Evolutionary conservation across 2,113 vertebrate genomes (phyloP).

Genomic region (Poeciliopsis turrubarensis): DNA sequence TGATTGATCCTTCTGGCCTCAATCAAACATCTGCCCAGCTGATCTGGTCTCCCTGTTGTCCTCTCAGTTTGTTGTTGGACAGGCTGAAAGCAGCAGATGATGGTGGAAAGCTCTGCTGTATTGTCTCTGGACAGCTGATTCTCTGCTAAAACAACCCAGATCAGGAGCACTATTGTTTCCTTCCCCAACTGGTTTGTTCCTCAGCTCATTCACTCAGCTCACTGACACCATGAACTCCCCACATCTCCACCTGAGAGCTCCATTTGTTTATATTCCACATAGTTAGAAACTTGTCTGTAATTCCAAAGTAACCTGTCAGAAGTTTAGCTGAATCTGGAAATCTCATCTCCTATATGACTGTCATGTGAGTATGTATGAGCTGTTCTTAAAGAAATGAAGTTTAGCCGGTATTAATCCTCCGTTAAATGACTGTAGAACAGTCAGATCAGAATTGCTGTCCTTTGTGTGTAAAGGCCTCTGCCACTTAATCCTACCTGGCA

Average conservation of each 20-base stretch:
- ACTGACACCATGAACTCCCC: not conserved
- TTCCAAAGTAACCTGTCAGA: not conserved
- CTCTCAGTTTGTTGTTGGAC: constrained; percentile 37
- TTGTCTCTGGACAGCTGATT: constrained; percentile 55
- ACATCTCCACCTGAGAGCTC: not conserved
- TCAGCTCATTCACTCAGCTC: constrained; percentile 19
- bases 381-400: not conserved
- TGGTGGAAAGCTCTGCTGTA: constrained; percentile 76
- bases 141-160: constrained; percentile 58
- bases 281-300: not conserved
- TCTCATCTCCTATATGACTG: constrained; percentile 60
- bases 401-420: not conserved
- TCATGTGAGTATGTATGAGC: constrained; percentile 68
- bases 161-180: constrained; percentile 44
- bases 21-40: not conserved
- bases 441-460: not conserved
- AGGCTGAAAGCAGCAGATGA: constrained; percentile 73
- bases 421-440: not conserved
- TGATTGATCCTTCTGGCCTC: too few species aligned
- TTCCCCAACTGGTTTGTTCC: constrained; percentile 24
- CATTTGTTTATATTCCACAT: constrained; percentile 2
- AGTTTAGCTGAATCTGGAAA: not conserved
- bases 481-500: not conserved
- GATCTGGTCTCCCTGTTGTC: not conserved
- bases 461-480: not conserved